Evolutionary conservation across 2,113 vertebrate genomes (phyloP), one percentile per base, ranked within the genome.

Genomic region (Eupsittula cactorum): DNA sequence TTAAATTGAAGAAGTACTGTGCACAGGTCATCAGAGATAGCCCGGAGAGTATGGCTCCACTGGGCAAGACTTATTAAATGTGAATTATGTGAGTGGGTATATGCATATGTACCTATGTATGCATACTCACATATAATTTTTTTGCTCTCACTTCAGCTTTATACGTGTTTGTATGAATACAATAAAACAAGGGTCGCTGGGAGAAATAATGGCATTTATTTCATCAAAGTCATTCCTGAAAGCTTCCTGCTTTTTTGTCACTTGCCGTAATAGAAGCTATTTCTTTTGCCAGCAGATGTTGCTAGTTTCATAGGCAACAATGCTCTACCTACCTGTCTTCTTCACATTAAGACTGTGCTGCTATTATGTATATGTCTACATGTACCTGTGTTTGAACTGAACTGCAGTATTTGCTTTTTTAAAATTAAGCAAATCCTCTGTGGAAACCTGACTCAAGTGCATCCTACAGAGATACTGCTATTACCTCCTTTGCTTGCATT

Each of bases 261-360:
- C 13, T 82, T 29, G 9, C 20, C 52, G 27, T 69, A 63, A 41
- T 74, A 41, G 11, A 86, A 63, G 16, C 47, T 76, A 31, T 13
- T 96, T 86, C 20, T 90, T 92, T 86, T 81, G 49, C 44, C n/a
- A 74, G 59, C 16, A 81, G 28, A 28, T 27, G 16, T 41, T 77
- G 19, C 28, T 17, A 75, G 93, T 86, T 81, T 77, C 24, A 23
- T 67, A 74, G 31, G 17, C 44, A 86, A 44, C 16, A n/a, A 31
- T 57, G 33, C 19, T 57, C n/a, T 23, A 57, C 55, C 20, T 57
- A n/a, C 55, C 55, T 57, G 55, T 57, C 55, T n/a, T 35, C 33
- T 24, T 59, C 57, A 59, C 13, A 59, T 59, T 59, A 59, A 59
- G 57, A 59, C 57, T 23, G 23, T 2, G 13, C 16, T 81, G 31